Conservation (phyloP, 2,797 vertebrate species). For the Tapera naevia region DNA sequence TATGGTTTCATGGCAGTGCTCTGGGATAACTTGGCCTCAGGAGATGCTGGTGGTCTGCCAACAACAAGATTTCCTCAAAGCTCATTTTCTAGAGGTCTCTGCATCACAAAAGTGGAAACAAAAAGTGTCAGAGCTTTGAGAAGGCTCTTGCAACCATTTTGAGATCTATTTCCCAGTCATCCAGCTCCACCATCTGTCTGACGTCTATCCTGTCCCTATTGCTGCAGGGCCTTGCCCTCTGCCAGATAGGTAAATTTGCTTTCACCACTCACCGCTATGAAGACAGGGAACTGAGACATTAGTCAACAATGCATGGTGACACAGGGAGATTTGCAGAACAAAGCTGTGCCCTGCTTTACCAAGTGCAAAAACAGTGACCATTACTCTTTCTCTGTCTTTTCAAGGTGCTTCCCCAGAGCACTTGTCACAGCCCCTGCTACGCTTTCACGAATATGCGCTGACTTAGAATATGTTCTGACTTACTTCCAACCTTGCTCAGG, state of each 20-base stretch:
- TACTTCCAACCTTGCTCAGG: background rate
- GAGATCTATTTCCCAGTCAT: background rate
- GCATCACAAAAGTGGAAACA: background rate
- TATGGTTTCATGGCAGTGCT: background rate
- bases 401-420: rapidly evolving
- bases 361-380: background rate
- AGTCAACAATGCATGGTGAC: background rate
- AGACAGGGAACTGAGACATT: rapidly evolving
- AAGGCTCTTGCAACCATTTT: background rate
- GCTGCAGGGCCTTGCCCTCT: rapidly evolving
- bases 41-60: background rate
- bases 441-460: rapidly evolving
- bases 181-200: background rate
- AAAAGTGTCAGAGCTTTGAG: background rate
- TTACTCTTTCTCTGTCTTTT: background rate
- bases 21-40: background rate
- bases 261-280: background rate
- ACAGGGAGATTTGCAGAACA: background rate
- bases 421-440: background rate
- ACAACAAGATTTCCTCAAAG: background rate
- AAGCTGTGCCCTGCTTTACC: background rate
- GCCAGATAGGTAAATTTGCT: background rate
- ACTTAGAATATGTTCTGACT: no score
- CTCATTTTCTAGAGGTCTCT: background rate
- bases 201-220: background rate